phyloP scores from a whole-genome alignment of 2,888 invertebrate species.

The Homarus gammarus region DNA sequence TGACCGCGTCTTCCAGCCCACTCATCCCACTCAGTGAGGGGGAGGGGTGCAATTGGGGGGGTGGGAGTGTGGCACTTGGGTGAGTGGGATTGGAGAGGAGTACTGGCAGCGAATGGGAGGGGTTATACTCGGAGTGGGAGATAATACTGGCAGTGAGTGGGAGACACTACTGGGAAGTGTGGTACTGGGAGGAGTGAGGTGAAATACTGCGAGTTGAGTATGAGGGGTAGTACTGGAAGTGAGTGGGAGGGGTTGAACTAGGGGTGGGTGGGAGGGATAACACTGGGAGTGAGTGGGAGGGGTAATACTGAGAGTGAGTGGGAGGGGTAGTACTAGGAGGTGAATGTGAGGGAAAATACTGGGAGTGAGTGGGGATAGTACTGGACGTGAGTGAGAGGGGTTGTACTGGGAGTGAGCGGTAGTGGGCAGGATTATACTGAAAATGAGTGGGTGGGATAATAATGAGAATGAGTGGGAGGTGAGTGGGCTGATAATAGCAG shows the following conservation, averaged over 20 bases:
- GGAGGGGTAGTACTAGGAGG: background rate
- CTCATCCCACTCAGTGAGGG: background rate
- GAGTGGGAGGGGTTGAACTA: background rate
- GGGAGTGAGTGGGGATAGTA: background rate
- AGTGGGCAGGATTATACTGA: background rate
- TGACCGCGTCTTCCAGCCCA: slow-evolving; percentile 41
- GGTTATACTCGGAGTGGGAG: background rate
- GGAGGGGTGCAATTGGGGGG: background rate
- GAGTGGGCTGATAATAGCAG: too few relatives aligned
- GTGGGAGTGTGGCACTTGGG: background rate
- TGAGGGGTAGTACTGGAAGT: background rate
- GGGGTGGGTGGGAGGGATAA: background rate
- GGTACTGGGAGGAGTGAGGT: background rate
- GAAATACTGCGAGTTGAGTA: background rate
- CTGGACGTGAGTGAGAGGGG: background rate
- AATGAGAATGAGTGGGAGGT: background rate
- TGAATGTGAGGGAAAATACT: background rate
- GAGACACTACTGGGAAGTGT: background rate
- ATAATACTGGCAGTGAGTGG: slow-evolving; percentile 4
- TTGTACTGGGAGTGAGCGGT: background rate
- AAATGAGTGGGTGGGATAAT: background rate
- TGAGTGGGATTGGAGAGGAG: background rate
- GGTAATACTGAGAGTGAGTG: background rate
- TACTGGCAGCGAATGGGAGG: background rate
- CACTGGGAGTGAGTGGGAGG: background rate